phyloP scores from a whole-genome alignment of 1,140 invertebrate genomes.

The Steinernema khuongi region DNA sequence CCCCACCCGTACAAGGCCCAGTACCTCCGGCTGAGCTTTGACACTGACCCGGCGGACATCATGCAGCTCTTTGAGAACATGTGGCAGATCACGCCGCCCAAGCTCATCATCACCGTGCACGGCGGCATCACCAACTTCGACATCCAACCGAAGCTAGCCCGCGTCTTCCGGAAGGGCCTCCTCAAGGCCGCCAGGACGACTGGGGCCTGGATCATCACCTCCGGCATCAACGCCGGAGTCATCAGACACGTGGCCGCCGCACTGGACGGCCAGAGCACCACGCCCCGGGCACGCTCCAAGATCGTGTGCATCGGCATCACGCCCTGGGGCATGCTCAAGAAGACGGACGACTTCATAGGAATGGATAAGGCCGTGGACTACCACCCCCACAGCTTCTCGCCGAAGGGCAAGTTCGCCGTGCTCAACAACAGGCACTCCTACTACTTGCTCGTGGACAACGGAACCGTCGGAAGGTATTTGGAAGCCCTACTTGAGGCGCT shows the following conservation, averaged over 20 bases:
- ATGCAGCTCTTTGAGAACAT: constrained; percentile 83
- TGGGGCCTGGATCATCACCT: constrained; percentile 91
- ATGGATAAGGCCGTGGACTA: constrained; percentile 64
- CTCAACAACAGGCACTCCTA: constrained; percentile 91
- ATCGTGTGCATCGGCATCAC: constrained; percentile 77
- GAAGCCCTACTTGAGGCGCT: not conserved
- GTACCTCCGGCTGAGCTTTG: constrained; percentile 85
- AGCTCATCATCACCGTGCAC: constrained; percentile 90
- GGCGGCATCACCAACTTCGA: constrained; percentile 94
- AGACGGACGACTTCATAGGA: constrained; percentile 77
- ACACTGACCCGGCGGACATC: constrained; percentile 84
- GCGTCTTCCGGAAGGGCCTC: constrained; percentile 86
- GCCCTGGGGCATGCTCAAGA: constrained; percentile 94
- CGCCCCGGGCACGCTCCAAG: constrained; percentile 38
- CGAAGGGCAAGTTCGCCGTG: constrained; percentile 74
- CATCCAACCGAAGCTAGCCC: constrained; percentile 85
- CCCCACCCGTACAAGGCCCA: constrained; percentile 90
- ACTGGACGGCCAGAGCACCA: constrained; percentile 29
- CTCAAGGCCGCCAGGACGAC: constrained; percentile 93
- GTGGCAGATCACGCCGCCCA: constrained; percentile 88
- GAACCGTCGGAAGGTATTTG: constrained; percentile 70
- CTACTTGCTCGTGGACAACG: constrained; percentile 91
- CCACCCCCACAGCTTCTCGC: constrained; percentile 52
- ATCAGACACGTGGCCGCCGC: constrained; percentile 41
- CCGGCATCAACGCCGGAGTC: constrained; percentile 86